These are phyloP conservation scores for Oncorhynchus gorbuscha DNA, from an alignment of 2,113 vertebrate genomes.

Conservation along the genomic window DNA sequence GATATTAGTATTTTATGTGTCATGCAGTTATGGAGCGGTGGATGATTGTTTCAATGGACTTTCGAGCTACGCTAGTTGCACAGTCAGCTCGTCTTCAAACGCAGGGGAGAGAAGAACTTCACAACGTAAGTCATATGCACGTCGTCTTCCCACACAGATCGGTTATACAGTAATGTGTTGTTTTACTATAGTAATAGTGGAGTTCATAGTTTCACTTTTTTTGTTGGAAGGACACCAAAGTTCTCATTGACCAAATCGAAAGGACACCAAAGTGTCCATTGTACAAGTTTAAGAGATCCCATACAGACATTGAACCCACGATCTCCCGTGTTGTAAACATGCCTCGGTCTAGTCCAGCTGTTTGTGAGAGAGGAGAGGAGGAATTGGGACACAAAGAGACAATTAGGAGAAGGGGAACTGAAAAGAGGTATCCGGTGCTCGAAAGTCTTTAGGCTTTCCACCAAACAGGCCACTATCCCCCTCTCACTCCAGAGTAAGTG, in stretches of 20 bases:
- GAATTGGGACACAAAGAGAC: constrained; percentile 10
- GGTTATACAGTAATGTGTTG: not conserved
- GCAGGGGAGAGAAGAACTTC: not conserved
- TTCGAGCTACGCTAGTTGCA: constrained; percentile 1
- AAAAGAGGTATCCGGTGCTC: constrained; percentile 30
- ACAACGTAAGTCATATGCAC: not conserved
- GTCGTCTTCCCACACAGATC: not conserved
- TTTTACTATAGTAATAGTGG: not conserved
- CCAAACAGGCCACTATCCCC: constrained; percentile 29
- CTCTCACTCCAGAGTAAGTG: constrained; percentile 41
- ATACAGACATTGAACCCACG: not conserved
- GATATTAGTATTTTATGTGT: constrained; percentile 45
- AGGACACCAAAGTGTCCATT: not conserved
- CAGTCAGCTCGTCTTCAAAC: constrained; percentile 38
- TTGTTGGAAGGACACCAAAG: too few relatives aligned
- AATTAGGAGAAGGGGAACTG: constrained; percentile 31
- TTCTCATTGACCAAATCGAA: not conserved
- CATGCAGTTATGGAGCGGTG: constrained; percentile 36
- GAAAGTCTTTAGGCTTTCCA: constrained; percentile 17
- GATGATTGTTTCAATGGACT: constrained; percentile 52
- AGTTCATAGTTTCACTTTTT: not conserved
- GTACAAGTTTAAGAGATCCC: not conserved
- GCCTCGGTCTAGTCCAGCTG: too few relatives aligned
- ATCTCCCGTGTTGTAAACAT: not conserved
- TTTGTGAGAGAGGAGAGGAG: not conserved